phyloP scores from a whole-genome alignment of 2,888 invertebrate genomes.

The Eugnorisma glareosa region DNA sequence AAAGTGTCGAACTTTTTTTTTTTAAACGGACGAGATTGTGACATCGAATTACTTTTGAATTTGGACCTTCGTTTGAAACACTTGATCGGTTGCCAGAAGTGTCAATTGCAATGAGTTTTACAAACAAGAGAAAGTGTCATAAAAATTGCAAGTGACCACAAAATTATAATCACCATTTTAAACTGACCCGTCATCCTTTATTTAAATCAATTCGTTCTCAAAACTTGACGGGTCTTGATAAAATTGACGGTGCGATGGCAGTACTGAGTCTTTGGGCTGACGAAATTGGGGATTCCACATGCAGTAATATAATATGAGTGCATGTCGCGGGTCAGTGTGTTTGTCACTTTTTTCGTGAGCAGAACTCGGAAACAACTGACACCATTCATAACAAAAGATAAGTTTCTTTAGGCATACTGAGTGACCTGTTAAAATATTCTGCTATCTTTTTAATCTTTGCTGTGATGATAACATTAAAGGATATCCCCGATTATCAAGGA shows the following conservation, averaged over 20 bases:
- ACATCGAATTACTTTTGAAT: constrained; percentile 35
- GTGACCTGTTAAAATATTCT: background rate
- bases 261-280: constrained; percentile 26
- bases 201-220: background rate
- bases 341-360: constrained; percentile 12
- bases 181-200: constrained; percentile 18
- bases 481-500: constrained; percentile 71
- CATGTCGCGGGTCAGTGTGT: constrained; percentile 30
- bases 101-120: constrained; percentile 54
- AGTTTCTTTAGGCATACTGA: background rate
- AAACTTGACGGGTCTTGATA: constrained; percentile 29
- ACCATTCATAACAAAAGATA: background rate
- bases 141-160: constrained; percentile 67
- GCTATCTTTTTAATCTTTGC: background rate
- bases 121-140: constrained; percentile 68
- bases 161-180: constrained; percentile 62
- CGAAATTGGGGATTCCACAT: constrained; percentile 41
- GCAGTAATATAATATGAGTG: constrained; percentile 15
- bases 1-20: constrained; percentile 57
- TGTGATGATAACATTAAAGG: constrained; percentile 28
- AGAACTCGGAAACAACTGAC: constrained; percentile 6
- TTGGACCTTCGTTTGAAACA: constrained; percentile 64
- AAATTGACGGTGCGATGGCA: constrained; percentile 28
- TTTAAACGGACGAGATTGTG: constrained; percentile 23
- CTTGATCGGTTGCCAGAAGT: constrained; percentile 79